phyloP scores from a whole-genome alignment of 2,888 invertebrate genomes.

The Synergus japonicus region DNA sequence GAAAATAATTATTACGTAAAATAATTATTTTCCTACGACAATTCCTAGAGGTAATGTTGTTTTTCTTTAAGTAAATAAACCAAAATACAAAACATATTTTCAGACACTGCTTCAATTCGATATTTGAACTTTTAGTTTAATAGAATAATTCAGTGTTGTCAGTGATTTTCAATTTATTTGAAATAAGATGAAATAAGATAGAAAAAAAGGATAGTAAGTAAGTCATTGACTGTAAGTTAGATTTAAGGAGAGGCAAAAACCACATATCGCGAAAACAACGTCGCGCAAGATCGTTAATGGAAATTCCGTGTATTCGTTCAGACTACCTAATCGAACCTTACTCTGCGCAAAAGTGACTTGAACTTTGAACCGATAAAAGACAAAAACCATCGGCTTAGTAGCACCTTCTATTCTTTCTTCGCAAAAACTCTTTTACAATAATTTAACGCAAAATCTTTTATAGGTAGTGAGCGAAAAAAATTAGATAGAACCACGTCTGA shows the following conservation, averaged over 20 bases:
- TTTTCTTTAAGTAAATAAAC: not conserved
- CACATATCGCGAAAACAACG: slow-evolving; percentile 11
- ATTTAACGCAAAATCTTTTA: not conserved
- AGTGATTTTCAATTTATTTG: not conserved
- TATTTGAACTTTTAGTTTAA: not conserved
- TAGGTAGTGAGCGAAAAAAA: too few species aligned
- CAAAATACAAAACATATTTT: not conserved
- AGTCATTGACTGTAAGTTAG: slow-evolving; percentile 24
- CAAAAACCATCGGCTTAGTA: not conserved
- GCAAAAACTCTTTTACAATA: not conserved
- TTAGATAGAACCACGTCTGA: not conserved
- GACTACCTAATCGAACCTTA: slow-evolving; percentile 4
- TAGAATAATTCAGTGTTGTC: not conserved
- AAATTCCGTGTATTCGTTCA: slow-evolving; percentile 17
- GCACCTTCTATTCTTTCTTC: not conserved
- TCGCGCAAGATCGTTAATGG: slow-evolving; percentile 27
- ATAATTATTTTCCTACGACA: not conserved
- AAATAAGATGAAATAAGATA: not conserved
- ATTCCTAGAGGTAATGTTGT: not conserved
- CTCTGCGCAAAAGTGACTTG: slow-evolving; percentile 5
- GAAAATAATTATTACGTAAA: not conserved
- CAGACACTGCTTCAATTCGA: not conserved
- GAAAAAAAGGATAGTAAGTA: not conserved
- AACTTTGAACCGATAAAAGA: slow-evolving; percentile 11
- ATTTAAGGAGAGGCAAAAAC: slow-evolving; percentile 14